A percentile compares a stretch with the other conserved stretches of the same genome.
phyloP scores from a whole-genome alignment of 1,140 invertebrate genomes.

The Drosophila yakuba region DNA sequence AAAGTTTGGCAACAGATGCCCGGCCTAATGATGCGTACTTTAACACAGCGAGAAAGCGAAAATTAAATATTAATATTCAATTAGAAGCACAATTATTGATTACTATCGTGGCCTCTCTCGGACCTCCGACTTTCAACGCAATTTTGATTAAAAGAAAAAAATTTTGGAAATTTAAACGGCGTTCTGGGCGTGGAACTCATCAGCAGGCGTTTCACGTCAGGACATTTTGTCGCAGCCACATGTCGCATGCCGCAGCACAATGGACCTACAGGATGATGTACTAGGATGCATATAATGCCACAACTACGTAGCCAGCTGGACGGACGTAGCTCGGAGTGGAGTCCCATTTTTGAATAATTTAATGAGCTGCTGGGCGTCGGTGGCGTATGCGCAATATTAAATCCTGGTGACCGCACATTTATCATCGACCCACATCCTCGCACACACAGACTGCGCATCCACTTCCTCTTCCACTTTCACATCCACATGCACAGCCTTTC shows the following conservation, averaged over 20 bases:
- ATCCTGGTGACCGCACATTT: slow-evolving; percentile 70
- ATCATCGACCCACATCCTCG: slow-evolving; percentile 50
- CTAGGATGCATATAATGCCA: slow-evolving; percentile 10
- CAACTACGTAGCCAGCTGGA: slow-evolving; percentile 34
- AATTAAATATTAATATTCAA: slow-evolving; percentile 77
- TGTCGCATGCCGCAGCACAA: slow-evolving; percentile 57
- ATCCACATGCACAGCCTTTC: slow-evolving; percentile 20
- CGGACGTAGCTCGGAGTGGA: slow-evolving; percentile 8
- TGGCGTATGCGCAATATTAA: slow-evolving; percentile 59
- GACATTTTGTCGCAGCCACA: slow-evolving; percentile 64
- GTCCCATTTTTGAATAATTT: slow-evolving; percentile 66
- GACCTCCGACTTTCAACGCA: not conserved
- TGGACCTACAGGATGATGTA: slow-evolving; percentile 2
- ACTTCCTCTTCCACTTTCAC: not conserved
- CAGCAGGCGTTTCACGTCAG: slow-evolving; percentile 52
- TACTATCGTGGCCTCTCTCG: slow-evolving; percentile 13
- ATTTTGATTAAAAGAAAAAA: slow-evolving; percentile 10
- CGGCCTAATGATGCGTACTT: slow-evolving; percentile 36
- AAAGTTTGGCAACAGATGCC: slow-evolving; percentile 46
- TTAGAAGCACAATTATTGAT: slow-evolving; percentile 65
- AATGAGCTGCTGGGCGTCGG: slow-evolving; percentile 55
- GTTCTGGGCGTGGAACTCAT: slow-evolving; percentile 21
- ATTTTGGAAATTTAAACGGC: not conserved
- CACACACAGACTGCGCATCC: slow-evolving; percentile 9
- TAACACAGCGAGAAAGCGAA: slow-evolving; percentile 2